phyloP scores from a whole-genome alignment of 1,140 invertebrate genomes.

The Hyposmocoma kahamanoa region DNA sequence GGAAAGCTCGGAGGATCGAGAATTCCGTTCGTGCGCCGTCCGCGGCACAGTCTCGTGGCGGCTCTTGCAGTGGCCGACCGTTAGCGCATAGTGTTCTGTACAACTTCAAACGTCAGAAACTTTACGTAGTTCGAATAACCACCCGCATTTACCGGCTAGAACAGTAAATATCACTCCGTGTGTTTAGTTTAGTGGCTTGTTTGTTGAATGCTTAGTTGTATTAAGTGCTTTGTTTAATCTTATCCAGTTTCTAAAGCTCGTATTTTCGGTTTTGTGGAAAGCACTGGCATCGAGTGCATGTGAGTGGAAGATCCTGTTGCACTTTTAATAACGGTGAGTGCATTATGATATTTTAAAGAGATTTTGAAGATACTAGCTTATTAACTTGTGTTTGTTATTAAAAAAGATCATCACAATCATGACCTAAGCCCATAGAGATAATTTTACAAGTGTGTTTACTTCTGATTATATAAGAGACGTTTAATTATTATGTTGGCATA shows the following conservation, averaged over 20 bases:
- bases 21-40: background rate
- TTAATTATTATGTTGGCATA: too few species aligned
- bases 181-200: conserved; percentile 5
- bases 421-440: too few species aligned
- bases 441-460: too few species aligned
- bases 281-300: conserved; percentile 42
- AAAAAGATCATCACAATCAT: too few species aligned
- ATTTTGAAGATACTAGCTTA: too few species aligned
- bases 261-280: conserved; percentile 58
- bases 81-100: conserved; percentile 20
- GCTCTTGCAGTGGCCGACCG: conserved; percentile 37
- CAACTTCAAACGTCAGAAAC: conserved; percentile 45
- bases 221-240: conserved; percentile 19
- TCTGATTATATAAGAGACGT: too few species aligned
- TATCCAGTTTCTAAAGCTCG: conserved; percentile 28
- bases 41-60: conserved; percentile 45
- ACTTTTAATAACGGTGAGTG: conserved; percentile 60
- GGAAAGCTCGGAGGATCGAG: conserved; percentile 45
- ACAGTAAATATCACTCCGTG: background rate
- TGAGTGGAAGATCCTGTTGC: conserved; percentile 49
- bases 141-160: background rate
- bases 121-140: conserved; percentile 39
- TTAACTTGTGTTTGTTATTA: too few species aligned
- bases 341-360: too few species aligned
- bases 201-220: conserved; percentile 2